Base-by-base conservation (phyloP, 2,113 vertebrate genomes). In the Pandion haliaetus region DNA sequence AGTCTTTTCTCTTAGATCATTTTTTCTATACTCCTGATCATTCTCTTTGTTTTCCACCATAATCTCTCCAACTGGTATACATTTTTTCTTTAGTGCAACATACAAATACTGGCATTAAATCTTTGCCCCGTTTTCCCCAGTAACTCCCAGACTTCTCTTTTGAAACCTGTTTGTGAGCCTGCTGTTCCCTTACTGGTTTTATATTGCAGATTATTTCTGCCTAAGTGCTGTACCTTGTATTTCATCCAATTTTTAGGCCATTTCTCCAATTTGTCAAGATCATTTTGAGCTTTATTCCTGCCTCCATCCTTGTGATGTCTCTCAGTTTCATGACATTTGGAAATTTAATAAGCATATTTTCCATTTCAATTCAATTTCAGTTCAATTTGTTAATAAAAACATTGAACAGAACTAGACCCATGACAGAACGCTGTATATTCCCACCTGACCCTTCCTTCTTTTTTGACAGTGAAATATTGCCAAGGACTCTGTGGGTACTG, bases 341-440 rank as follows among this genome's bases (percentile, higher is more conserved):
- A 89, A 93, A 96, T 91, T 85, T 85, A 94, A 95, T 96, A 89
- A 91, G 2, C 10, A 8, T 76, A 82, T 84, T 93, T 94, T 93
- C 73, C 47, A 89, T 85, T 96, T 87, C 65, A 85, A 96, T 96
- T 89, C 44, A 89, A 96, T 97, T 96, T 79, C 57, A 49, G 8
- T 76, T 95, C 94, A 93, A 93, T 97, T 93, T 91, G 47, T 87
- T 97, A 95, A 96, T 96, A 87, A 94, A 96, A 96, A 95, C 73
- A 91, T 38, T 89, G 86, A 96, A 91, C 91, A 94, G 93, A 87
- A 40, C 57, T 87, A 93, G 73, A 76, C 26, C 24, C 9, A 8
- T 74, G 73, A 85, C 93, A 87, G 65, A 79, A 63, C 10, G 8
- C 28, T 62, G 25, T 24, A 38, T 78, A 74, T 92, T 95, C 25